Evolutionary conservation across 2,797 vertebrate genomes (phyloP), one percentile per base, ranked within the genome.

Genomic region (Morus bassanus): DNA sequence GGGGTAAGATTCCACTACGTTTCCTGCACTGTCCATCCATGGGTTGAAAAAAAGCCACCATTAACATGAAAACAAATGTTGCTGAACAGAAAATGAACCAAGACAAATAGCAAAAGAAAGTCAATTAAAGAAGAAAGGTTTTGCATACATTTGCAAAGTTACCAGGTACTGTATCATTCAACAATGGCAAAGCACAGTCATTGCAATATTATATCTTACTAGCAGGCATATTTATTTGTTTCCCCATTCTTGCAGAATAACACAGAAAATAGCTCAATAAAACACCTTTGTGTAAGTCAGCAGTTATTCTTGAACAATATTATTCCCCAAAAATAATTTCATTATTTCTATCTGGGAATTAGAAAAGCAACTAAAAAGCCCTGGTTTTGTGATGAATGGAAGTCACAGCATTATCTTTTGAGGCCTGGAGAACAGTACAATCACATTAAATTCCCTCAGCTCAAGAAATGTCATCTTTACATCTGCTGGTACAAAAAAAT

Each of bases 401-500:
- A 96, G 81, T 51, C 80, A 76, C 41, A 77, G 76, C 56, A 85
- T 93, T 89, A 94, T 96, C 96, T 95, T 94, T 60, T 81, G 91
- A 93, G 91, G 78, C 74, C 89, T 85, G 70, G 70, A 86, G 76
- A 96, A 94, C 46, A 85, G 85, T 37, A 91, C 69, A 88, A 95
- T 95, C 96, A 83, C 77, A 85, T 75, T 95, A 95, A 86, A 97
- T 94, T 96, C 93, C 89, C 91, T 93, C 74, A 79, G 91, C 89
- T 96, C 87, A 79, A 94, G 92, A 97, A 97, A 97, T 93, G 91
- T 82, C 93, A 96, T 96, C 96, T 96, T 97, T 91, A 92, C 73
- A 95, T 95, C 59, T 0, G 67, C n/a, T 69, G 51, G 59, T 87
- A 95, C 37, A 96, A 72, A 88, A 88, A 96, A 84, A n/a, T 7